Evolutionary conservation across 2,888 invertebrate genomes (phyloP), one percentile per base, ranked within the genome.

Genomic region (Sinelater perroti): DNA sequence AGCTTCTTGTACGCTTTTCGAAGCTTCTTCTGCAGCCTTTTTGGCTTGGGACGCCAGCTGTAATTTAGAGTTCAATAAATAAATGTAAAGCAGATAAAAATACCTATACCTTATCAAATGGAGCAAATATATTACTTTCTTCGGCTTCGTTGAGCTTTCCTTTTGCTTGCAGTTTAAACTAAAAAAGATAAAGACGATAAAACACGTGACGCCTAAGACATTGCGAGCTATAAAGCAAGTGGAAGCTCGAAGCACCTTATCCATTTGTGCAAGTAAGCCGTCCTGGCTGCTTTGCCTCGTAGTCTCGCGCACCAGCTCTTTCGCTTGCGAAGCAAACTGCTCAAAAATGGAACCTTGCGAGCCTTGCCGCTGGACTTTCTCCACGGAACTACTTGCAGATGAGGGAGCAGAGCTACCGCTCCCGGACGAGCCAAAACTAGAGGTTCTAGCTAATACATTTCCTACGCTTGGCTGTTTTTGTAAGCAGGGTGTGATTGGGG

Each of bases 281-380:
- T 95, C 94, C 75, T 94, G 94, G 70, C 93, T 93, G 75, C 91
- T 90, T 75, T 94, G 94, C 1, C 93, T 81, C 0, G 92, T 93
- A 0, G 93, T 93, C 74, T 95, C 95, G 40, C 89, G 83, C 1
- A 95, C 93, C 53, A 95, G 78, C 69, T 94, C 95, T 75, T 94
- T 93, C 7, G 95, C 95, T 72, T 94, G 94, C 0, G 87, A 86
- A 2, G 95, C 89, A 71, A 95, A 89, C 70, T 93, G 92, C 75
- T 95, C 95, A 67, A 95, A 85, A 1, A 95, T 78, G 0, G 94
- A 95, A 0, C 90, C 85, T 70, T 93, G 93, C 0, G 92, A 92
- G 1, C 89, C 87, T 75, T 93, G 92, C 1, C 92, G 82, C 1
- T 87, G 84, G 0, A 83, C 79, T 21, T 71, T 69, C 30, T 67